A percentile compares a stretch with the other conserved stretches of the same genome.
Conservation (phyloP, 1,140 invertebrate genomes). For the Lepidostoma basale region DNA sequence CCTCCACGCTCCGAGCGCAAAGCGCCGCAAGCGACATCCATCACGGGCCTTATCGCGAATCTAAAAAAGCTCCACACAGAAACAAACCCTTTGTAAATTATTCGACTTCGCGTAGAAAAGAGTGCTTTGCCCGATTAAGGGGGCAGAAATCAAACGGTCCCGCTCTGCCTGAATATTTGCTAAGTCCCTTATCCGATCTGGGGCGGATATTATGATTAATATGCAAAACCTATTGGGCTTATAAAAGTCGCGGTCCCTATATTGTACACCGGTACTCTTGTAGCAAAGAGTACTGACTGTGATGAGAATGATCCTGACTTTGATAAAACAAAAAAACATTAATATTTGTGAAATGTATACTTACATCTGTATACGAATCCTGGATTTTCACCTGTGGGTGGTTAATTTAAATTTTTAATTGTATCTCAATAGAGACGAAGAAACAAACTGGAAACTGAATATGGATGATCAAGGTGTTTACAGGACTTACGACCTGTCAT, state of each 20-base stretch:
- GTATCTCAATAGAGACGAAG: no score
- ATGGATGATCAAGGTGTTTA: no score
- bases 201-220: conserved; percentile 44
- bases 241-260: conserved; percentile 44
- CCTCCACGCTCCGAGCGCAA: conserved; percentile 5
- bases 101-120: conserved; percentile 34
- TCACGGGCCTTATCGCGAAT: conserved; percentile 37
- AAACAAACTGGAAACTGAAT: no score
- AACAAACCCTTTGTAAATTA: conserved; percentile 45
- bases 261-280: no score
- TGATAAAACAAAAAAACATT: no score
- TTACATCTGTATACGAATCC: no score
- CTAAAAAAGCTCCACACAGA: conserved; percentile 31
- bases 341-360: no score
- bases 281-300: no score
- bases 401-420: no score
- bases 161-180: conserved; percentile 38
- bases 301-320: no score
- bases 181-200: conserved; percentile 41
- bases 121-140: conserved; percentile 42
- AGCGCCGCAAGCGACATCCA: conserved; percentile 24
- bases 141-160: conserved; percentile 44
- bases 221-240: conserved; percentile 45
- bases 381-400: no score
- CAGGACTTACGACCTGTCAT: no score